Evolutionary conservation across 2,113 vertebrate genomes (phyloP).

Genomic region (Nasalis larvatus): DNA sequence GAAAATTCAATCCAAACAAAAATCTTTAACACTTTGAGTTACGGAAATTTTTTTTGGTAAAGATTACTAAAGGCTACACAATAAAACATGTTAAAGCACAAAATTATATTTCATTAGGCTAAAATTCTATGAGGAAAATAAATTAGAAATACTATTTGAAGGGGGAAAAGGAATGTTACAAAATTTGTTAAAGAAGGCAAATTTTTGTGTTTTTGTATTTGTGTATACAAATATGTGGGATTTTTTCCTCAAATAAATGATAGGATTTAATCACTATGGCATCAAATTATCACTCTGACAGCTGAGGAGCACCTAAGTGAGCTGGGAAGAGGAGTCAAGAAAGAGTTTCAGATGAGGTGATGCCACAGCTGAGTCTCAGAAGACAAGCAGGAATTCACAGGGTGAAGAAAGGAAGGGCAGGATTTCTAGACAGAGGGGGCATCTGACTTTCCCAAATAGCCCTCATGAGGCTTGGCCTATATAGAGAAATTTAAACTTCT

Average conservation of each 20-base stretch:
- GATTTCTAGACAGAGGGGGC: not conserved
- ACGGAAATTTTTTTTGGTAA: not conserved
- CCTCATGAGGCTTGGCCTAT: not conserved
- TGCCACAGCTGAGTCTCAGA: not conserved
- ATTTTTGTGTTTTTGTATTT: not conserved
- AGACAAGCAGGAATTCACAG: not conserved
- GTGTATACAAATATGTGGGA: not conserved
- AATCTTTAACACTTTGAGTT: not conserved
- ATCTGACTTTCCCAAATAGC: not conserved
- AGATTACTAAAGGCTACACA: not conserved
- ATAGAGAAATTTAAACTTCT: not conserved
- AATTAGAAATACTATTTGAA: constrained; percentile 11
- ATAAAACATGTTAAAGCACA: not conserved
- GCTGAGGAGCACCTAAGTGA: not conserved
- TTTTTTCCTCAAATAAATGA: not conserved
- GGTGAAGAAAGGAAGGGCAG: not conserved
- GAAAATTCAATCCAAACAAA: not conserved
- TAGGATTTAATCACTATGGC: not conserved
- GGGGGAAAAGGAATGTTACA: not conserved
- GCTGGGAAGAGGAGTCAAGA: not conserved
- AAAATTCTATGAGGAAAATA: not conserved
- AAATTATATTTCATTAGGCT: constrained; percentile 1
- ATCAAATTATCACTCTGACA: not conserved
- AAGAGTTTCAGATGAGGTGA: not conserved
- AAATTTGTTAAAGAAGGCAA: not conserved